These are phyloP conservation scores for Chunga burmeisteri DNA, from an alignment of 2,113 vertebrate genomes.

Conservation along the genomic window DNA sequence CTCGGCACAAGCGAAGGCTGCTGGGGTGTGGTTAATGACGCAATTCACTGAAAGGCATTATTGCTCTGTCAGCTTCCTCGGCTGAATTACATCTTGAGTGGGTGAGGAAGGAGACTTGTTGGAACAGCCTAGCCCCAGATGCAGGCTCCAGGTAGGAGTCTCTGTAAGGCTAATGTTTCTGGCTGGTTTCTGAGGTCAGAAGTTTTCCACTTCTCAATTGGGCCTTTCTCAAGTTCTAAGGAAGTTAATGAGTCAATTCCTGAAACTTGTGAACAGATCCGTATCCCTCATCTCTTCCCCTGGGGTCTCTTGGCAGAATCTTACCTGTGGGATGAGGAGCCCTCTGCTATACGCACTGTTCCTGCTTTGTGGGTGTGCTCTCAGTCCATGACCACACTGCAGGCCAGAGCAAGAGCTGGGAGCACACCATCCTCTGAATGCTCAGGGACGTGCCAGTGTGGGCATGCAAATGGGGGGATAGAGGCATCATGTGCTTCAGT, in stretches of 20 bases:
- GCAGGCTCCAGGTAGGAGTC: background rate
- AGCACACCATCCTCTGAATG: background rate
- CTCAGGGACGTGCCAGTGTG: background rate
- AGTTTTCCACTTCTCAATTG: constrained; percentile 17
- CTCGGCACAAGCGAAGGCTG: background rate
- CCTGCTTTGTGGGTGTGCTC: background rate
- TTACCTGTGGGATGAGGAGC: background rate
- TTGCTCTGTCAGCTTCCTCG: background rate
- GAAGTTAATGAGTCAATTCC: constrained; percentile 24
- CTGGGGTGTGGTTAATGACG: background rate
- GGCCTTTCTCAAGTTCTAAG: background rate
- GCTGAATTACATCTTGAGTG: background rate
- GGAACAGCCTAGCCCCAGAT: constrained; percentile 8
- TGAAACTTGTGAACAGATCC: constrained; percentile 7
- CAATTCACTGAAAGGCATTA: background rate
- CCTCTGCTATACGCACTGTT: background rate
- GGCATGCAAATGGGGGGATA: background rate
- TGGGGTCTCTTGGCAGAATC: background rate
- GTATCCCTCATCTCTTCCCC: background rate
- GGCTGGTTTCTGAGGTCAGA: constrained; percentile 28
- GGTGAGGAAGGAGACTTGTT: constrained; percentile 43
- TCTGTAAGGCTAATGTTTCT: background rate
- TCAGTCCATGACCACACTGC: background rate
- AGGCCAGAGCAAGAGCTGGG: background rate
- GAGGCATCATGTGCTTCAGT: background rate